A percentile compares a stretch with the other conserved stretches of the same genome.
Conservation (phyloP, 2,888 invertebrate species). For the Pseudococcus longispinus region DNA sequence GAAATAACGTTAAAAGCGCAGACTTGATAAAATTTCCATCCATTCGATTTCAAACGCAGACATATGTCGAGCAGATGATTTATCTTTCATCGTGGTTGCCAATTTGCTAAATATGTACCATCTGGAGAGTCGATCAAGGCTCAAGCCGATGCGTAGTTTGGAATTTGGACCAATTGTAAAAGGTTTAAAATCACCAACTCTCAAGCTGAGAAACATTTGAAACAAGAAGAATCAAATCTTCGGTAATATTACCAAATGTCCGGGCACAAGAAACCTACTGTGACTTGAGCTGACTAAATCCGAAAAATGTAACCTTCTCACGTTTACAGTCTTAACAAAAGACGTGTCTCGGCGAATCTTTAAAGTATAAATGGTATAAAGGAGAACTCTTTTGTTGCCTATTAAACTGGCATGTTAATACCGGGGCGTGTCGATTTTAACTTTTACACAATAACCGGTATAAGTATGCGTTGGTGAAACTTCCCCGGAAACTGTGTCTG, state of each 20-base stretch:
- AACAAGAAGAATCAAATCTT: neutral
- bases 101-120: neutral
- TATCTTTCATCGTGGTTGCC: neutral
- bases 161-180: too few relatives aligned
- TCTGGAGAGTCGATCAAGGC: neutral
- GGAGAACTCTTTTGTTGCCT: neutral
- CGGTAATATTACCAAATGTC: neutral
- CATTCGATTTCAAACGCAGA: neutral
- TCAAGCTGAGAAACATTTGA: neutral
- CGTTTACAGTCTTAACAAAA: neutral
- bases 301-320: slow-evolving; percentile 8
- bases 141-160: neutral
- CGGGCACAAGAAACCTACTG: neutral
- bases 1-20: neutral
- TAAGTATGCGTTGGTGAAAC: slow-evolving; percentile 20
- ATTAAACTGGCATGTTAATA: slow-evolving; percentile 15
- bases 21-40: neutral
- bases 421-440: slow-evolving; percentile 30
- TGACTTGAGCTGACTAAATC: neutral
- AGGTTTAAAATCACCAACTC: too few relatives aligned
- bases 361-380: neutral
- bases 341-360: slow-evolving; percentile 15
- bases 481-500: slow-evolving; percentile 21
- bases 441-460: slow-evolving; percentile 3
- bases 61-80: neutral